Evolutionary conservation across 2,888 invertebrate genomes (phyloP), one percentile per base, ranked within the genome.

Genomic region (Hermaeophaga mercurialis): DNA sequence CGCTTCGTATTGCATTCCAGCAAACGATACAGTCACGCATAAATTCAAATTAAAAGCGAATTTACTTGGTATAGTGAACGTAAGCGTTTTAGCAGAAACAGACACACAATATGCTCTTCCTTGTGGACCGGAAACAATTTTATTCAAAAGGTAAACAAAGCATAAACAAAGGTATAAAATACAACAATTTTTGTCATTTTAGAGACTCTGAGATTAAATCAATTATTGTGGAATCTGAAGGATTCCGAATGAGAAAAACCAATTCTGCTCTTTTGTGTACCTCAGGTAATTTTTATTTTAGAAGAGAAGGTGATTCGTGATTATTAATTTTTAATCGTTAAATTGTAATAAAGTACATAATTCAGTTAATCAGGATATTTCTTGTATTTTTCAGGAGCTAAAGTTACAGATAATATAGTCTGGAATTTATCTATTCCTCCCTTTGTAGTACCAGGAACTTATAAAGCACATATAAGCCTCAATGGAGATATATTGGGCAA

Each of bases 191-290:
- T 17, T 38, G 15, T 38, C 8, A 43, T 68, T 73, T 59, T 58
- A 83, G 80, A 46, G 89, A 90, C 67, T 82, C 84, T 54, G 81
- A 89, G 3, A 76, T 84, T 1, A 85, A 88, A 62, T 78, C 81
- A 8, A 78, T 89, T 9, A 69, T 79, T 6, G 83, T 90, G 0
- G 83, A 88, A 66, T 84, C 89, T 0, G 91, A 91, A 77, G 91
- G 92, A 1, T 82, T 87, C 19, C 85, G 85, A 0, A 78, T 84
- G 2, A 84, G 84, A 61, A 81, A 84, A 46, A 84, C 86, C 6
- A 83, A 83, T 58, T 88, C 88, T 0, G 81, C 84, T 1, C 81
- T 89, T 54, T 77, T 91, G 1, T 90, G 90, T 70, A 83, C 84
- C 1, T 79, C 80, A 72, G 84, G 87, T 82, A 77, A 73, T n/a